Percentiles rank a stretch among this genome's conserved stretches.
These are phyloP conservation scores for Copidosoma floridanum DNA, from an alignment of 1,140 invertebrate species.

Conservation along the genomic window DNA sequence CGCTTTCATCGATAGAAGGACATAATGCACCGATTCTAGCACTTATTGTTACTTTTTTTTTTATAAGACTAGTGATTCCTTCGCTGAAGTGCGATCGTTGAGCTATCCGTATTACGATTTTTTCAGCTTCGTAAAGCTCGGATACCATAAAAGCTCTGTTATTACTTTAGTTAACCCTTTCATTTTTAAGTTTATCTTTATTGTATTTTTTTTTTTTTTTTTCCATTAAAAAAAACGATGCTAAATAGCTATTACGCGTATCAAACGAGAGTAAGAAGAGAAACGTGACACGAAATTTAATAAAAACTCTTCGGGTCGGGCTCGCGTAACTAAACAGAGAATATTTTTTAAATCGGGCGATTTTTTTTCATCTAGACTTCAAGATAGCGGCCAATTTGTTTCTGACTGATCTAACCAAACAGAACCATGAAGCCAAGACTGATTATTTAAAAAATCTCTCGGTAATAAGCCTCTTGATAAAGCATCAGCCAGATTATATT, in stretches of 20 bases:
- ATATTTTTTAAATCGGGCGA: background rate
- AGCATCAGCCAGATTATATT: too few relatives aligned
- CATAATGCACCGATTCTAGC: conserved; percentile 24
- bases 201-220: too few relatives aligned
- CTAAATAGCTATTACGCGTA: background rate
- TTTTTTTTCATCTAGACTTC: background rate
- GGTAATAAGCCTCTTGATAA: too few relatives aligned
- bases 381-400: background rate
- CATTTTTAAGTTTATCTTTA: background rate
- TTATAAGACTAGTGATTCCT: conserved; percentile 4
- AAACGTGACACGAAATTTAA: background rate
- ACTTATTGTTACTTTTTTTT: background rate
- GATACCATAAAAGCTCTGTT: background rate
- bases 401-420: background rate
- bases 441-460: too few relatives aligned
- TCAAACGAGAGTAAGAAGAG: background rate
- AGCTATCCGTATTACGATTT: conserved; percentile 21
- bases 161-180: background rate
- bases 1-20: conserved; percentile 44
- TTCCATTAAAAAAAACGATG: background rate
- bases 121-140: background rate
- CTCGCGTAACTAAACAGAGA: background rate
- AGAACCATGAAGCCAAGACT: background rate
- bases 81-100: conserved; percentile 30
- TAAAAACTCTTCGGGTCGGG: background rate